Evolutionary conservation across 2,113 vertebrate species (phyloP).

Genomic region (Hydrolagus affinis): DNA sequence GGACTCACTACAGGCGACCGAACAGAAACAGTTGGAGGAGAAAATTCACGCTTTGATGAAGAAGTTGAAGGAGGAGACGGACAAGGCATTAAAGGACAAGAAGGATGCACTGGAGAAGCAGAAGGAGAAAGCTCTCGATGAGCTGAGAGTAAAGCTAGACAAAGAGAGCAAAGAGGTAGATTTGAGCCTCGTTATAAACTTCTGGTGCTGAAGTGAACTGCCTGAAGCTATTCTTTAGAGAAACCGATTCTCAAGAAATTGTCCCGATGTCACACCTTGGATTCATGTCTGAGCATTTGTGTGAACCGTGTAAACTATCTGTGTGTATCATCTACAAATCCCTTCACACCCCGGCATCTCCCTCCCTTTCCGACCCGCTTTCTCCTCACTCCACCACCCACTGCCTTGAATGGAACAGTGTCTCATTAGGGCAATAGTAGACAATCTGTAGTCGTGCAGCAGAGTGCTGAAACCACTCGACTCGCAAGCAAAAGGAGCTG

Average conservation of each 20-base stretch:
- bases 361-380: no score
- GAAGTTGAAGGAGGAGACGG: slow-evolving; percentile 51
- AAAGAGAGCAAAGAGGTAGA: slow-evolving; percentile 51
- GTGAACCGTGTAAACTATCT: neutral
- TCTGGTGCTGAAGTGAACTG: neutral
- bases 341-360: no score
- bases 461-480: no score
- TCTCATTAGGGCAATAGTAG: no score
- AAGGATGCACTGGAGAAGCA: slow-evolving; percentile 45
- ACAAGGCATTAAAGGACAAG: slow-evolving; percentile 49
- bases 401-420: no score
- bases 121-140: slow-evolving; percentile 49
- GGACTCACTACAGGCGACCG: slow-evolving; percentile 43
- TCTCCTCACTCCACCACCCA: no score
- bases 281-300: neutral
- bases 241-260: neutral
- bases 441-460: no score
- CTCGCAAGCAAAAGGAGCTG: no score
- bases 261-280: neutral
- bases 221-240: no score
- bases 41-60: slow-evolving; percentile 45
- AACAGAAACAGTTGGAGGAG: slow-evolving; percentile 51
- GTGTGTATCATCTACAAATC: neutral
- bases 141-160: slow-evolving; percentile 48
- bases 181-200: neutral